Conservation (phyloP, 1,140 invertebrate genomes). For the Caenorhabditis brenneri region DNA sequence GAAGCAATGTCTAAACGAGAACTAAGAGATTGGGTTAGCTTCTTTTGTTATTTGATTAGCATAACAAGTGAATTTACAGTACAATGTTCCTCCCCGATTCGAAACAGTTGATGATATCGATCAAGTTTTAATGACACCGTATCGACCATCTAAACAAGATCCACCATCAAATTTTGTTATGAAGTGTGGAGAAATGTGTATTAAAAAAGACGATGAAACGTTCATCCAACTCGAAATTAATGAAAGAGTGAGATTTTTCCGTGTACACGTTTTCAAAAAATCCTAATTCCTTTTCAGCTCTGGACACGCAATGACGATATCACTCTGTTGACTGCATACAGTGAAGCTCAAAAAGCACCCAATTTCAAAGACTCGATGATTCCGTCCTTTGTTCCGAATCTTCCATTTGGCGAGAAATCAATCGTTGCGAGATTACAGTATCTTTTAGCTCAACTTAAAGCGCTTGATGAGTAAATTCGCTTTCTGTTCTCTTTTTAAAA, state of each 20-base stretch:
- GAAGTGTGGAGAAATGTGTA: conserved; percentile 19
- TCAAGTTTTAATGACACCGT: not conserved
- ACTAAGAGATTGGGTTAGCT: not conserved
- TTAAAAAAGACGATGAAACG: conserved; percentile 7
- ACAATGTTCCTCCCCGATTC: not conserved
- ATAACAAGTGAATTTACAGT: not conserved
- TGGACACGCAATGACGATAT: conserved; percentile 18
- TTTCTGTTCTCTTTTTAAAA: too few species aligned
- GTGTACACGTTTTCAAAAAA: not conserved
- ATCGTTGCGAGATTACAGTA: not conserved
- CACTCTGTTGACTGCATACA: not conserved
- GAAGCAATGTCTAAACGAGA: not conserved
- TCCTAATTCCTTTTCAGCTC: not conserved
- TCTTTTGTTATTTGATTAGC: not conserved
- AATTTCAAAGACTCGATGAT: not conserved
- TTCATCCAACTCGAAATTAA: not conserved
- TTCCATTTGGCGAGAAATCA: conserved; percentile 4
- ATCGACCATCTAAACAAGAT: not conserved
- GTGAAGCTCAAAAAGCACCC: not conserved
- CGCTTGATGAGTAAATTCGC: too few species aligned
- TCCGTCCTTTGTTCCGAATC: not conserved
- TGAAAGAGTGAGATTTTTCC: not conserved
- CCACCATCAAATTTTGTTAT: not conserved
- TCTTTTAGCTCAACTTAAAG: not conserved
- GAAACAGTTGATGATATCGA: conserved; percentile 18